phyloP scores from a whole-genome alignment of 2,113 vertebrate genomes.

The Struthio camelus region DNA sequence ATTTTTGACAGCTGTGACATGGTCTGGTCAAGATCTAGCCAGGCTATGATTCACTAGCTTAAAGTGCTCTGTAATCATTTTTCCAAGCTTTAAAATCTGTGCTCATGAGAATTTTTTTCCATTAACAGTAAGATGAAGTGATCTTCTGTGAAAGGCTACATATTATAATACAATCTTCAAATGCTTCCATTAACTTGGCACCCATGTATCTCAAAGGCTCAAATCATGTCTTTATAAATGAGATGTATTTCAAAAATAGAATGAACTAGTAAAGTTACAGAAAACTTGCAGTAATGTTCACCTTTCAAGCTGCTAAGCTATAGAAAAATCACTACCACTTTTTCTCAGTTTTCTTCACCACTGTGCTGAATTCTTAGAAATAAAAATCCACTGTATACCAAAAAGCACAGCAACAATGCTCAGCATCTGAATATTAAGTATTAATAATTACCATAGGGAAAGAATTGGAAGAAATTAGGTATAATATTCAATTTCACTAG shows the following conservation, averaged over 20 bases:
- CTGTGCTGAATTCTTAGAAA: not conserved
- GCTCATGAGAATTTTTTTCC: not conserved
- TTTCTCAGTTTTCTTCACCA: not conserved
- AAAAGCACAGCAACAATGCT: not conserved
- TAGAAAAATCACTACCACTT: not conserved
- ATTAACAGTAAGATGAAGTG: not conserved
- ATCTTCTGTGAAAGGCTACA: not conserved
- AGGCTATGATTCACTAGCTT: not conserved
- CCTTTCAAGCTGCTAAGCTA: not conserved
- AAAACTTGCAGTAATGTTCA: not conserved
- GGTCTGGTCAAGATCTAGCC: constrained; percentile 33
- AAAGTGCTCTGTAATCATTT: not conserved
- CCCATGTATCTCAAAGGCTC: not conserved
- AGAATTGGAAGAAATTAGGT: too few relatives aligned
- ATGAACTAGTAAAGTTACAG: not conserved
- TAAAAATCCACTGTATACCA: not conserved
- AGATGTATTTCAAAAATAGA: not conserved
- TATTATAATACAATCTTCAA: not conserved
- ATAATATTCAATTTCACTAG: not conserved
- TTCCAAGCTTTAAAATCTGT: not conserved
- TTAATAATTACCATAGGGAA: too few relatives aligned
- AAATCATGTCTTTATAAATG: not conserved
- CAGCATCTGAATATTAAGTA: not conserved
- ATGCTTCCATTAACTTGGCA: not conserved
- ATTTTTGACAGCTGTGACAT: constrained; percentile 50